Base-by-base conservation (phyloP, 1,140 invertebrate species). In the Yoshiicerus persimilis region DNA sequence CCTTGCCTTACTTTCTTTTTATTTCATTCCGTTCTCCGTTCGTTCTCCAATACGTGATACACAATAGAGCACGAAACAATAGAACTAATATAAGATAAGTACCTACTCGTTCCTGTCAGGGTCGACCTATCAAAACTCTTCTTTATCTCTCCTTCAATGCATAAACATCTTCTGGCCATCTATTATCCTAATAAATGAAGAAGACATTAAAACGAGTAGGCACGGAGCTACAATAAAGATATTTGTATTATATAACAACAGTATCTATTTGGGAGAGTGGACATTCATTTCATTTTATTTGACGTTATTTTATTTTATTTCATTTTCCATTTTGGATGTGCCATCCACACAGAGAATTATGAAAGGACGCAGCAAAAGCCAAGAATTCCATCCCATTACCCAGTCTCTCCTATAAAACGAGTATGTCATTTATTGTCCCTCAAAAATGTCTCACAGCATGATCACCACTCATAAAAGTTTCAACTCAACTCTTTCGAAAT, bases 391-490 rank as follows among this genome's bases (percentile, higher is more conserved):
- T 84, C 41, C 83, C 83, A 84, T 84, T 84, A 47, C 38, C 27
- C 56, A 8, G 11, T 23, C 30, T 47, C 83, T 77, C 38, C 70
- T 80, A 87, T 87, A 87, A 80, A 87, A 87, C 66, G 34, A 41
- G 32, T 36, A 84, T 87, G 87, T 87, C 87, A 87, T 87, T 84
- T 87, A 87, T 34, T 66, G 87, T 64, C 87, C 38, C 38, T 64
- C n/a, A 87, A 87, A 87, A 87, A 84, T 87, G 66, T 62, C 86
- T 89, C 88, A 83, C 84, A 89, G 87, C 87, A 62, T 89, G 87
- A 88, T 84, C 89, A 64, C 87, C 25, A 77, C 89, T 88, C 87
- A 88, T 89, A 89, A 89, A 89, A 89, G 86, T 88, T 88, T 88
- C 84, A 86, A 56, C 85, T 88, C 84, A 86, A 56, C 85, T 62